These are phyloP conservation scores for Cichlasoma orientale DNA, from an alignment of 2,797 vertebrate species.

Conservation along the genomic window DNA sequence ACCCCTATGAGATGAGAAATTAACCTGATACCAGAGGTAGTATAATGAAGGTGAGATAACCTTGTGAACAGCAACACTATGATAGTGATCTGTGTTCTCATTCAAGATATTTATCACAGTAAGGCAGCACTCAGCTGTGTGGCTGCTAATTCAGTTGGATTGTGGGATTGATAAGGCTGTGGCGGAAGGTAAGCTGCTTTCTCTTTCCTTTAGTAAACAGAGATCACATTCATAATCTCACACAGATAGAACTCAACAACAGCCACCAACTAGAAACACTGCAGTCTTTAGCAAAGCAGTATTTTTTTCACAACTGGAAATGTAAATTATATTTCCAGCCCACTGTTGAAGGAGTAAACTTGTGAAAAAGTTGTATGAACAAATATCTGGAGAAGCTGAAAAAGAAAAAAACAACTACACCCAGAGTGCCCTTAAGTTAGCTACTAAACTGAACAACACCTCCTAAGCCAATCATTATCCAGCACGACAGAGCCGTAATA, in stretches of 20 bases:
- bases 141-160: slow-evolving; percentile 63
- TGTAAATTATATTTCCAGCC: neutral
- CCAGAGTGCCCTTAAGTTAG: slow-evolving; percentile 23
- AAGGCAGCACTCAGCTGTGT: slow-evolving; percentile 43
- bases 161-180: slow-evolving; percentile 43
- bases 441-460: slow-evolving; percentile 18
- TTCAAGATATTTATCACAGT: slow-evolving; percentile 55
- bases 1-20: slow-evolving; percentile 48
- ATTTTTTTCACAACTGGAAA: slow-evolving; percentile 8
- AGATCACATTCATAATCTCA: slow-evolving; percentile 39
- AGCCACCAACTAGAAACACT: neutral
- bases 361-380: neutral
- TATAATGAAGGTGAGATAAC: slow-evolving; percentile 49
- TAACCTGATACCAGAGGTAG: slow-evolving; percentile 26
- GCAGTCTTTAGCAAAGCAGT: neutral
- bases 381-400: neutral
- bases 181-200: slow-evolving; percentile 48
- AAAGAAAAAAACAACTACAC: neutral
- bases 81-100: slow-evolving; percentile 64
- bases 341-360: neutral
- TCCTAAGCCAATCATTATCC: neutral
- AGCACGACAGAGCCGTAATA: slow-evolving; percentile 9
- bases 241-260: slow-evolving; percentile 14
- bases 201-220: slow-evolving; percentile 45
- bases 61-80: slow-evolving; percentile 40